These are phyloP conservation scores for Barbus barbus DNA, from an alignment of 2,113 vertebrate genomes.

Conservation along the genomic window DNA sequence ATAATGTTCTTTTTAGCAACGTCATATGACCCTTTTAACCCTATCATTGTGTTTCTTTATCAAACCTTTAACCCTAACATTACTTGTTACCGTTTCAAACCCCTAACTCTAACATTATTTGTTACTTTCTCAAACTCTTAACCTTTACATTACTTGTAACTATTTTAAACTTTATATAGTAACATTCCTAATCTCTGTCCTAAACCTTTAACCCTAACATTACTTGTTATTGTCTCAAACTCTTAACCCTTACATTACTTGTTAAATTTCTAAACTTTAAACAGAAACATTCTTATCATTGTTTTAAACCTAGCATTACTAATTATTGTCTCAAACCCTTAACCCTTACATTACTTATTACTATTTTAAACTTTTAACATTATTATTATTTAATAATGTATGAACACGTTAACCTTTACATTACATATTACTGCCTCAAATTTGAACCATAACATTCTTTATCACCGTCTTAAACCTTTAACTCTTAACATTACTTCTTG, in stretches of 20 bases:
- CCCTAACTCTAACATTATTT: too few relatives aligned
- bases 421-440: too few relatives aligned
- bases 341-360: background rate
- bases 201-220: background rate
- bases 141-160: background rate
- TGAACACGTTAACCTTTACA: too few relatives aligned
- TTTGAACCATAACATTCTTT: too few relatives aligned
- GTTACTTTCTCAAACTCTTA: background rate
- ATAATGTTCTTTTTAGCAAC: too few relatives aligned
- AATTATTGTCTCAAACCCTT: background rate
- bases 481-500: too few relatives aligned
- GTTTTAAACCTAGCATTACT: background rate
- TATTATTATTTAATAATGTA: background rate
- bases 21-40: too few relatives aligned
- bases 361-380: background rate
- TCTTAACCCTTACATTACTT: background rate
- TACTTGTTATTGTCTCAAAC: background rate
- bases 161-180: background rate
- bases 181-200: background rate
- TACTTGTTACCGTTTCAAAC: background rate
- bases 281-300: too few relatives aligned
- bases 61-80: background rate
- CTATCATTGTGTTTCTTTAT: background rate
- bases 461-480: too few relatives aligned
- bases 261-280: too few relatives aligned